Conservation (phyloP, 2,888 invertebrate species). For the Dyspetes luteomarginatus region DNA sequence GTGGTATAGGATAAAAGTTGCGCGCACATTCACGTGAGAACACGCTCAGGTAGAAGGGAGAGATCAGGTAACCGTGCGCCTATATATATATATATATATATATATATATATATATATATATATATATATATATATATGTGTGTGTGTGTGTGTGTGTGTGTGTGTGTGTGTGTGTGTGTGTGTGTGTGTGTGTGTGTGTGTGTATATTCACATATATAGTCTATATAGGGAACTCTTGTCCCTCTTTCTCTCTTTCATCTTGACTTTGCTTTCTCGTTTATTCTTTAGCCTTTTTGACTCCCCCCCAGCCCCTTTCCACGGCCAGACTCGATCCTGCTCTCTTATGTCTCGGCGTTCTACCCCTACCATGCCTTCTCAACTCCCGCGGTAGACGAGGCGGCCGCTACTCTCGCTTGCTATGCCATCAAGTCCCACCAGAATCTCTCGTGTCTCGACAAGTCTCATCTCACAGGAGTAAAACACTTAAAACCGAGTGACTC, state of each 20-base stretch:
- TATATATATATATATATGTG: neutral
- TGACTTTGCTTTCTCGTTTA: constrained; percentile 1
- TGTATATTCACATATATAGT: neutral
- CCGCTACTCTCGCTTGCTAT: constrained; percentile 43
- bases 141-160: neutral
- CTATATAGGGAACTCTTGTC: constrained; percentile 45
- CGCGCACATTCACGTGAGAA: constrained; percentile 25
- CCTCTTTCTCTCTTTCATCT: constrained; percentile 19
- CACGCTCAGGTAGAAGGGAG: constrained; percentile 55
- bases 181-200: neutral
- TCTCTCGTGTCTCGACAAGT: constrained; percentile 43
- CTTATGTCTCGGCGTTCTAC: constrained; percentile 27
- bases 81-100: neutral
- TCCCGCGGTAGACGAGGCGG: constrained; percentile 62
- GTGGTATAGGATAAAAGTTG: constrained; percentile 46
- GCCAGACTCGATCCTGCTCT: constrained; percentile 33
- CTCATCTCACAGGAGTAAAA: constrained; percentile 40
- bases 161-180: neutral
- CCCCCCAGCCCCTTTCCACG: constrained; percentile 34
- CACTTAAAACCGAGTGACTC: constrained; percentile 31
- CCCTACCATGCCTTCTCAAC: constrained; percentile 20
- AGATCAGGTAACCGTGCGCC: constrained; percentile 52
- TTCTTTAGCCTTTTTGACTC: constrained; percentile 34
- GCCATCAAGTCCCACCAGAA: constrained; percentile 24
- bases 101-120: neutral